Conservation (phyloP, 2,797 vertebrate genomes). For the Sebastes minor region DNA sequence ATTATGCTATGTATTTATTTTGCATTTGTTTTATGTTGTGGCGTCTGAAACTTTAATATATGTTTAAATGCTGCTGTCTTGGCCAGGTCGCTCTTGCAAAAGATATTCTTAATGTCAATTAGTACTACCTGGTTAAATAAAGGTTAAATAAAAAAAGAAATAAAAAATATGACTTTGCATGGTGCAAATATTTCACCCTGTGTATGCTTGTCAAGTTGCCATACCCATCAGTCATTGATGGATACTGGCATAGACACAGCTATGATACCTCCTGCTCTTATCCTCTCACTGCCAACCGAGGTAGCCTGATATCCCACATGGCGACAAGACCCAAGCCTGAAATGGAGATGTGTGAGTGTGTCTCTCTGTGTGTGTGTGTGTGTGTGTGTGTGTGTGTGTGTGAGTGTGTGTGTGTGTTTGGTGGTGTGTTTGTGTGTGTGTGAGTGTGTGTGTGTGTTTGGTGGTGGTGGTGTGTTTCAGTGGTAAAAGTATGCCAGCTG, state of each 20-base stretch:
- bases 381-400: neutral
- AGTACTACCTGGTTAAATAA: no score
- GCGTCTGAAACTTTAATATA: no score
- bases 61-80: no score
- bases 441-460: neutral
- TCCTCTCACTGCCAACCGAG: constrained; percentile 40
- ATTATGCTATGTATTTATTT: neutral
- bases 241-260: constrained; percentile 30
- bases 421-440: neutral
- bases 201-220: constrained; percentile 19
- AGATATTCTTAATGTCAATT: no score
- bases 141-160: no score
- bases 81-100: no score
- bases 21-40: no score
- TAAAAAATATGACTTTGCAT: neutral
- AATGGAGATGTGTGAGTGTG: constrained; percentile 41
- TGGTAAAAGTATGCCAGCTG: constrained; percentile 44
- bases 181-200: neutral
- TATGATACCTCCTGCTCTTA: constrained; percentile 29
- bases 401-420: neutral
- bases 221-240: constrained; percentile 25
- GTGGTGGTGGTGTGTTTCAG: neutral
- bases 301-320: constrained; percentile 52
- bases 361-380: neutral
- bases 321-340: constrained; percentile 41